Evolutionary conservation across 2,888 invertebrate genomes (phyloP), one percentile per base, ranked within the genome.

Genomic region (Choristoneura rosaceana): DNA sequence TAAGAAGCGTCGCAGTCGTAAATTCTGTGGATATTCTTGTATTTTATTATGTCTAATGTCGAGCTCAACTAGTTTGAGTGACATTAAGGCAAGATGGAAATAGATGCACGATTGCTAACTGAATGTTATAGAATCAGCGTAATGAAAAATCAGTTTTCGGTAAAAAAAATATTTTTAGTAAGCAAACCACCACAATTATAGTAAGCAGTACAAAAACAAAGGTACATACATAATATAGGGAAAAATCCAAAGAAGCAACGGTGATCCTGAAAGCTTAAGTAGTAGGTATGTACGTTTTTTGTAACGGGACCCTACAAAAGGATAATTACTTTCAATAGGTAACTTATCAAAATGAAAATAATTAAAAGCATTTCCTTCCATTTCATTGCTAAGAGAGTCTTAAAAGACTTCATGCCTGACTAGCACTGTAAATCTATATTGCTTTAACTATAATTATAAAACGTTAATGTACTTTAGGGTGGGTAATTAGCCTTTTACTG

Each of bases 21-120:
- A 71, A 71, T 50, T 64, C 7, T 17, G 47, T 14, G 5, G 55
- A 55, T 60, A 71, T 71, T 71, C 55, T 61, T 9, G 55, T 55
- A 45, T 62, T 71, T 71, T 71, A 71, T 70, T 61, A 62, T 55
- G 67, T 38, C 66, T 55, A 61, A 17, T 25, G 41, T 34, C 61
- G 47, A n/a, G 38, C 61, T 15, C 4, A 47, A 62, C 61, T 61
- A 45, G 66, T 67, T 67, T 70, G 60, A 67, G 71, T 71, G 71
- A 67, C 71, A 62, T 71, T 71, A 62, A 67, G 55, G 55, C 34
- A 55, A 55, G 34, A 55, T 67, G n/a, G 45, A 58, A 61, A 34
- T 71, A 67, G 71, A 62, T 43, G 45, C 45, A 52, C 55, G 65
- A 50, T 50, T 64, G 15, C 55, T 55, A 25, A 55, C 25, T 12